These are phyloP conservation scores for Pterocles orientalis DNA, from an alignment of 2,113 vertebrate species.

Conservation along the genomic window DNA sequence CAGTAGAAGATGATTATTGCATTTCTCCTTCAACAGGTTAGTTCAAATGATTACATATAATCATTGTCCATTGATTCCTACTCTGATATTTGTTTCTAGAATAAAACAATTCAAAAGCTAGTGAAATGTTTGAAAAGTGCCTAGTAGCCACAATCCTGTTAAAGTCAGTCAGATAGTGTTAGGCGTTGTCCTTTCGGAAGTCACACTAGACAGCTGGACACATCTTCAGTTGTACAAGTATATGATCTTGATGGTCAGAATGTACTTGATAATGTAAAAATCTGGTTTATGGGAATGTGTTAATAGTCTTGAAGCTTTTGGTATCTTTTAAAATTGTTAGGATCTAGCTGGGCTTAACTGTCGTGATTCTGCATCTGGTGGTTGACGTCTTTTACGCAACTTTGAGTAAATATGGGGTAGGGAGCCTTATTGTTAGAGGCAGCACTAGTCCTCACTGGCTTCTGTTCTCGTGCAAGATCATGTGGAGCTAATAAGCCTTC, in stretches of 20 bases:
- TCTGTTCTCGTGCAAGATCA: background rate
- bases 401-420: background rate
- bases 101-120: background rate
- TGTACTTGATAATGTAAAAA: background rate
- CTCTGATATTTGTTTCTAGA: background rate
- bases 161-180: background rate
- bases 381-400: background rate
- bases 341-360: background rate
- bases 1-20: constrained; percentile 97
- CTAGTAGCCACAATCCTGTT: background rate
- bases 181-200: background rate
- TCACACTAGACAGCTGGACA: background rate
- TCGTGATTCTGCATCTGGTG: background rate
- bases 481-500: background rate
- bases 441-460: background rate
- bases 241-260: background rate
- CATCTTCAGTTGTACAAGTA: accelerated
- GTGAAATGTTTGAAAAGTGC: background rate
- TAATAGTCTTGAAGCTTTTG: background rate
- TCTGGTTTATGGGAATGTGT: background rate
- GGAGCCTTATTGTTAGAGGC: background rate
- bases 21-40: constrained; percentile 98
- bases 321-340: background rate
- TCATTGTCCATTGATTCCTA: background rate
- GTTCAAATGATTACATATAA: constrained; percentile 25